Base-by-base conservation (phyloP, 2,797 vertebrate genomes). In the Poecilia gillii region DNA sequence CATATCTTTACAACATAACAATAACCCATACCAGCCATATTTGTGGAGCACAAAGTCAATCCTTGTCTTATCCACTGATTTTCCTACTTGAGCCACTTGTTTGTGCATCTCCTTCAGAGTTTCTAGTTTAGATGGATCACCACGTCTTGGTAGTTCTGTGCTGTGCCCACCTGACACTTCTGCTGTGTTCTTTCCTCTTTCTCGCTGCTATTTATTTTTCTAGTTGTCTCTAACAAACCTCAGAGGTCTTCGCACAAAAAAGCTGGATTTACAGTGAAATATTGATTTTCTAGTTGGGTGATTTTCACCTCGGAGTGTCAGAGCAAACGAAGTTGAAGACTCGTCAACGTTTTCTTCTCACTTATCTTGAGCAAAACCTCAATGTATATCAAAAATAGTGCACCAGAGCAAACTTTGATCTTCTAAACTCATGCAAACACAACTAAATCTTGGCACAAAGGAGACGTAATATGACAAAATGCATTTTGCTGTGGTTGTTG, bases 401-500 rank as follows among this genome's bases (percentile, higher is more conserved):
- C 33, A 39, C 20, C 20, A 39, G 11, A 66, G 33, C 7, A 66
- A 66, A 66, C 62, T 23, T 66, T 18, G 31, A 62, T 33, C 18
- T 39, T 39, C 23, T 41, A 12, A 68, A n/a, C 23, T 23, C 41
- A 68, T 68, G 20, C 62, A 64, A 36, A 36, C 11, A 12, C 39
- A 68, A 43, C 64, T 41, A 20, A 25, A 25, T 68, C 9, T 41
- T 25, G 20, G 1, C 64, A 13, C 31, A 14, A 43, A 45, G 59
- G 16, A 31, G 39, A 57, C 59, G 28, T 11, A 74, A 33, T 53
- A 72, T 16, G 16, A 80, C 57, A 79, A 70, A 71, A 49, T 23
- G 11, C 70, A 84, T 80, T 84, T 49, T 46, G 14, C 25, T 72
- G 11, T 47, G 14, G 75, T 68, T 20, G n/a, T n/a, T 74, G 13